Evolutionary conservation across 2,113 vertebrate genomes (phyloP), one percentile per base, ranked within the genome.

Genomic region (Sterrhoptilus dennistouni): DNA sequence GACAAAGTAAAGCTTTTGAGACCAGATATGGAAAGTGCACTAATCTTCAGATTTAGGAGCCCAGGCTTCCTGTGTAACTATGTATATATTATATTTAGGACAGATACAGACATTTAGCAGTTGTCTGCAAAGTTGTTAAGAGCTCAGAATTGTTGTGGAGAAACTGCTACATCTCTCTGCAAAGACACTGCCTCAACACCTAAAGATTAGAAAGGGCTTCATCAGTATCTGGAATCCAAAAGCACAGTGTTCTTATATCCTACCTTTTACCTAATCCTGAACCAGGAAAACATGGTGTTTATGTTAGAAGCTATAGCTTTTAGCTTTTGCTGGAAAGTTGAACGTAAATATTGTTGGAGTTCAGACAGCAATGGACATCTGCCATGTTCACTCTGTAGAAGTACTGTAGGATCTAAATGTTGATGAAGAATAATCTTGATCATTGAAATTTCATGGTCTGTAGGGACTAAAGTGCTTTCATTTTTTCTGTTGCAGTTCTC

Each of bases 401-500:
- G 33, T 72, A 22, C 29, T 49, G n/a, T 72, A 56, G 47, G 74
- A 87, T 21, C 61, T 25, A 61, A 59, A 28, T 74, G 29, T 14
- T 59, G 28, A n/a, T 66, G 25, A 53, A 27, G 54, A 80, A 47
- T 6, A 2, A 1, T 66, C 75, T 72, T 2, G 1, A 12, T 66
- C 4, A 8, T 3, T 77, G 50, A 54, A 36, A 35, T 83, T 25
- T 84, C 12, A 5, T 52, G 5, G 15, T 65, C n/a, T 65, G 15
- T 57, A 42, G 38, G 31, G 19, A 29, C 14, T 82, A 23, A 91
- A 53, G 16, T 60, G 45, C 14, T 53, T 75, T 72, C 0, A 9
- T 38, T 79, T 89, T 61, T 78, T 74, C 20, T 88, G 61, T 97
- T 91, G 49, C 96, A 99, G 99, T 99, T 91, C 97, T 99, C 27